These are phyloP conservation scores for Hipposideros armiger DNA, from an alignment of 2,113 vertebrate species.

Conservation along the genomic window DNA sequence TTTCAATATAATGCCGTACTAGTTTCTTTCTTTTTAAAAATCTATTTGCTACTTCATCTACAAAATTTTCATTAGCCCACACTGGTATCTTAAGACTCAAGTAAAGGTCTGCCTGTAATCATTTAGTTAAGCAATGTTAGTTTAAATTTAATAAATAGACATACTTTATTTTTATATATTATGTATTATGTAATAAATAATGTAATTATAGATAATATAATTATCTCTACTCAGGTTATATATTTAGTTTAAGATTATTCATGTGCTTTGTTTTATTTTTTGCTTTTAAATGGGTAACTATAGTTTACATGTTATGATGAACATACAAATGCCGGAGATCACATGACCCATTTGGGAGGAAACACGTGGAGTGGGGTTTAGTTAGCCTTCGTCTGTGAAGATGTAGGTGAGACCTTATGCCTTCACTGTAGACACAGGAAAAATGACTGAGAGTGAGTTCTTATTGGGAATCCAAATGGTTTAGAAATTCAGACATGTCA, in stretches of 20 bases:
- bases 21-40: background rate
- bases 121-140: background rate
- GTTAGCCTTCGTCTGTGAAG: background rate
- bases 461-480: background rate
- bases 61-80: background rate
- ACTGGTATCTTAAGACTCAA: background rate
- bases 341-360: background rate
- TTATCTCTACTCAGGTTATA: background rate
- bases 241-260: background rate
- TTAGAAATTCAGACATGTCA: background rate
- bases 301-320: background rate
- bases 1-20: background rate
- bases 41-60: background rate
- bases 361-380: background rate
- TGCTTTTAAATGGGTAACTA: background rate
- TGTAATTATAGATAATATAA: background rate
- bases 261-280: background rate
- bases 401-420: background rate
- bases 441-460: background rate
- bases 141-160: background rate
- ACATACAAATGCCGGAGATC: slow-evolving; percentile 1
- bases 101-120: background rate
- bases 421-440: background rate
- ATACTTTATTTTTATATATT: background rate
- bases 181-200: no score